phyloP scores from a whole-genome alignment of 2,888 invertebrate species.

The Drosophila sordidula region DNA sequence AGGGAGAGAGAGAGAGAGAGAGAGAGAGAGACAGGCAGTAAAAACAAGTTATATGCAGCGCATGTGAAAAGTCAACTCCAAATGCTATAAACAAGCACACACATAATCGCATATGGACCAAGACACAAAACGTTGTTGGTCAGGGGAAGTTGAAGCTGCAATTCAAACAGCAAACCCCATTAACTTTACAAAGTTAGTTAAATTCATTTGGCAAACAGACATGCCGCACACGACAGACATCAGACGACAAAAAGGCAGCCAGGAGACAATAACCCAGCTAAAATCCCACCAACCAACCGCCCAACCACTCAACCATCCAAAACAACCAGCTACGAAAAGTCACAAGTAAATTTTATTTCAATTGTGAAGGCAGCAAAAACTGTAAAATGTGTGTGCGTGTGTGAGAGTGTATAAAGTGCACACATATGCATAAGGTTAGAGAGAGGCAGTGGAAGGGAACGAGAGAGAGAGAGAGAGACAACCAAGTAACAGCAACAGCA shows the following conservation, averaged over 20 bases:
- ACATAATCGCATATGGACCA: conserved; percentile 1
- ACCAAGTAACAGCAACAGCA: conserved; percentile 50
- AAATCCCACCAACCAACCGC: conserved; percentile 22
- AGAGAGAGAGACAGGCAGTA: not conserved
- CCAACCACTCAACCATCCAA: conserved; percentile 35
- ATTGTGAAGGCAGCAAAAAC: conserved; percentile 76
- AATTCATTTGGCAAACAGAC: conserved; percentile 79
- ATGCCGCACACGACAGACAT: conserved; percentile 42
- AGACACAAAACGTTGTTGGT: conserved; percentile 13
- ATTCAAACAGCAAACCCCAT: conserved; percentile 80
- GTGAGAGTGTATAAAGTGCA: conserved; percentile 39
- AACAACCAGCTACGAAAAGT: conserved; percentile 74
- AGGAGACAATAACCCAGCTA: conserved; percentile 46
- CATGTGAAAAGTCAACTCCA: conserved; percentile 73
- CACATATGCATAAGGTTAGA: conserved; percentile 27
- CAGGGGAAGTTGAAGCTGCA: conserved; percentile 45
- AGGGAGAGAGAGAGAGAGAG: not conserved
- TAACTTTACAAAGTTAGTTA: conserved; percentile 81
- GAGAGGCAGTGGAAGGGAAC: conserved; percentile 1
- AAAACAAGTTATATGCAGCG: conserved; percentile 46
- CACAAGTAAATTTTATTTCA: conserved; percentile 81
- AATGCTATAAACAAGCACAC: conserved; percentile 55
- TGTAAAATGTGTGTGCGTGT: conserved; percentile 39
- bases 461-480: conserved; percentile 8
- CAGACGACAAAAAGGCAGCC: conserved; percentile 44